Evolutionary conservation across 2,888 invertebrate species (phyloP), one percentile per base, ranked within the genome.

Genomic region (Drosophila subsilvestris): DNA sequence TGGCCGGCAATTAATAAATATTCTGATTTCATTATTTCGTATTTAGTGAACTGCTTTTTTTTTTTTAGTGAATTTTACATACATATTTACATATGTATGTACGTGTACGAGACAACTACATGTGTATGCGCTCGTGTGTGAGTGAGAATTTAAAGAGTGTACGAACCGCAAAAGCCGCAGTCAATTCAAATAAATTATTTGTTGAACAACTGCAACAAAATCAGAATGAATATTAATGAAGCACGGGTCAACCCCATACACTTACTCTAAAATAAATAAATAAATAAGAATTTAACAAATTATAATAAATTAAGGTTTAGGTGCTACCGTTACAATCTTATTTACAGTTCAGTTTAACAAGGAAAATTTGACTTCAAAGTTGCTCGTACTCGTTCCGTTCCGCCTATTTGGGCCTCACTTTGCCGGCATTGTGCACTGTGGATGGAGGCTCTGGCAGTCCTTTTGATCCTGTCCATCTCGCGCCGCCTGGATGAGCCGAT

Each of bases 401-500:
- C 25, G 25, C 25, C 25, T 25, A 0, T 17, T 8, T 27, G 29
- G 43, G 53, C 42, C 29, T 78, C 60, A 73, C 51, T 80, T 82
- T 29, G 78, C 62, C 58, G 75, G 74, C 84, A 95, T 93, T 59
- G 93, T 93, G 91, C 97, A 97, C 60, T 94, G 91, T 1, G 95
- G 94, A 91, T 96, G 96, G 1, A 94, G 89, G 72, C 93, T 89
- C 1, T 94, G 81, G 82, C 97, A 97, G 88, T 97, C 96, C 76
- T 95, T 95, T 80, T 95, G 94, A 78, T 97, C 96, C 90, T 97
- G 97, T 0, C 97, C 97, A 83, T 96, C 95, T 80, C 97, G 94
- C 0, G 97, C 97, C 0, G 97, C 96, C 89, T 95, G 95, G 5
- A 97, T 94, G 86, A 96, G 96, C 86, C 94, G 94, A 92, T 96